Evolutionary conservation across 2,113 vertebrate genomes (phyloP).

Genomic region (Columba livia): DNA sequence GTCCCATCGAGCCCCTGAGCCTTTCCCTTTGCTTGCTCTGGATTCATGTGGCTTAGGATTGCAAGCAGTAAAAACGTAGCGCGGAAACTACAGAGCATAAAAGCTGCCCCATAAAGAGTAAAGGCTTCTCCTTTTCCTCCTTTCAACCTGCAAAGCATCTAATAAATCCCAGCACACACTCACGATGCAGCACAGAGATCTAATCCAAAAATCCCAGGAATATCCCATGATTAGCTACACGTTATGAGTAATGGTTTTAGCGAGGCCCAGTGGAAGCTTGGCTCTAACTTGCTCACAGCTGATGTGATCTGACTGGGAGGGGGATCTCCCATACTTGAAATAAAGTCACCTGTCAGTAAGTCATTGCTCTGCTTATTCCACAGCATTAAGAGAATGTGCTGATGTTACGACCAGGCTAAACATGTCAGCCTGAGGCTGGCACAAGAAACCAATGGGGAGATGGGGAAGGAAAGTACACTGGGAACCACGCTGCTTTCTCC

Average conservation of each 20-base stretch:
- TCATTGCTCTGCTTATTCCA: not conserved
- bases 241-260: not conserved
- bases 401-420: not conserved
- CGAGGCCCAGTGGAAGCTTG: not conserved
- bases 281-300: not conserved
- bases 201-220: slow-evolving; percentile 27
- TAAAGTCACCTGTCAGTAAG: not conserved
- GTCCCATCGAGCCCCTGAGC: not conserved
- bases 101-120: slow-evolving; percentile 39
- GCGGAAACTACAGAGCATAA: not conserved
- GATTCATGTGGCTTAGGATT: slow-evolving; percentile 20
- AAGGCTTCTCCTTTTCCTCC: not conserved
- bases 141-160: not conserved
- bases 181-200: not conserved
- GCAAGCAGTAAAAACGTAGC: not conserved
- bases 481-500: not conserved
- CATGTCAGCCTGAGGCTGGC: not conserved
- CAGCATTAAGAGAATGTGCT: not conserved
- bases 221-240: not conserved
- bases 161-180: not conserved
- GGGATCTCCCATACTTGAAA: not conserved
- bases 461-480: not conserved
- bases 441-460: not conserved
- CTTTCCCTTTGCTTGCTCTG: not conserved
- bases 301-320: not conserved